Conservation (phyloP, 2,888 invertebrate genomes). For the Andricus quercusramuli region DNA sequence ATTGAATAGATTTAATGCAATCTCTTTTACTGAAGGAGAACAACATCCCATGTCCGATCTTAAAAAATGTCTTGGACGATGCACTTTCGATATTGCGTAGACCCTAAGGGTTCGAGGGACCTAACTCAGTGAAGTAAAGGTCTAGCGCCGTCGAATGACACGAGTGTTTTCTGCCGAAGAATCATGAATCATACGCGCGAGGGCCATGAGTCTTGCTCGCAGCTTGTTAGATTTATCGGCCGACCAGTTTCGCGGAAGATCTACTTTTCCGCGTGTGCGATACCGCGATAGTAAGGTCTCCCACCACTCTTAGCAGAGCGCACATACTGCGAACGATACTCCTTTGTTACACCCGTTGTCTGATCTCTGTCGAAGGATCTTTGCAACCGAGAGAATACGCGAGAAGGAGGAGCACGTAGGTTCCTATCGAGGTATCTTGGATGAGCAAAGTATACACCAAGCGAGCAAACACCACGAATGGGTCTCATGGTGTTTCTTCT, state of each 20-base stretch:
- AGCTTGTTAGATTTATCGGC: conserved; percentile 72
- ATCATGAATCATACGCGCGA: conserved; percentile 71
- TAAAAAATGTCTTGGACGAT: background rate
- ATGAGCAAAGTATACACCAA: conserved; percentile 63
- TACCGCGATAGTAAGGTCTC: conserved; percentile 54
- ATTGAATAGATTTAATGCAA: background rate
- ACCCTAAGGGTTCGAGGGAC: conserved; percentile 1
- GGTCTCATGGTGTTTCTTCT: conserved; percentile 16
- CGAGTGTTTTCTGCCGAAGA: conserved; percentile 51
- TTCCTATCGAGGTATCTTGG: conserved; percentile 69
- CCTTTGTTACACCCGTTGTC: conserved; percentile 74
- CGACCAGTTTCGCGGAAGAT: conserved; percentile 64
- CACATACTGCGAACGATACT: conserved; percentile 45
- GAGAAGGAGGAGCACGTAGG: conserved; percentile 49
- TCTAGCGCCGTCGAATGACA: conserved; percentile 42
- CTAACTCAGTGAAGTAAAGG: conserved; percentile 4
- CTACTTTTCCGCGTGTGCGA: conserved; percentile 66
- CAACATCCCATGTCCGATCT: background rate
- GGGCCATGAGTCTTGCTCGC: conserved; percentile 63
- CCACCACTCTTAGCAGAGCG: conserved; percentile 19
- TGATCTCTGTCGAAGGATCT: conserved; percentile 71
- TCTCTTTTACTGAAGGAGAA: too few species aligned
- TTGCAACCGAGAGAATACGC: conserved; percentile 58
- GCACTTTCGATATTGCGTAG: conserved; percentile 10
- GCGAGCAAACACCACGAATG: conserved; percentile 38